phyloP scores from a whole-genome alignment of 2,888 invertebrate species.

The Nebria salina region DNA sequence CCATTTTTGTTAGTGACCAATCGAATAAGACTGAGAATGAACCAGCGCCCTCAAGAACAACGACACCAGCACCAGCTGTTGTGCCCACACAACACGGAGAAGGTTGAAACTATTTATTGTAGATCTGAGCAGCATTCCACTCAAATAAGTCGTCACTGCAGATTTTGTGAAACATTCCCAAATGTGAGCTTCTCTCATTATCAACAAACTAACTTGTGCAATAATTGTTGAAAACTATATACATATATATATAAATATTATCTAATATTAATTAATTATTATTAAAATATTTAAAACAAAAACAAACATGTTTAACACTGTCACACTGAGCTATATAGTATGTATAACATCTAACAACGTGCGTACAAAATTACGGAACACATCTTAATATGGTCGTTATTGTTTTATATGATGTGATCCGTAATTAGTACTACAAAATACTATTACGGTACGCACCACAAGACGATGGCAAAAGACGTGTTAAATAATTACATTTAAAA shows the following conservation, averaged over 20 bases:
- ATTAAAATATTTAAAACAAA: neutral
- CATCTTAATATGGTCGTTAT: neutral
- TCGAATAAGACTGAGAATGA: conserved; percentile 54
- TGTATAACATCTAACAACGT: no score
- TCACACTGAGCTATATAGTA: no score
- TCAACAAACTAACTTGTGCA: conserved; percentile 38
- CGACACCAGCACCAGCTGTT: conserved; percentile 8
- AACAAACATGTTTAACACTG: neutral
- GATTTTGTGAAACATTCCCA: conserved; percentile 44
- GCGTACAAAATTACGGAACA: neutral
- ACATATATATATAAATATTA: conserved; percentile 14
- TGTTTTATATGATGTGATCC: neutral
- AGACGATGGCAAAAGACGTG: neutral
- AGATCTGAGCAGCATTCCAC: conserved; percentile 43
- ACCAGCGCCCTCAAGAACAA: conserved; percentile 8
- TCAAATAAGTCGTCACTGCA: conserved; percentile 35
- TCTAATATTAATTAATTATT: neutral
- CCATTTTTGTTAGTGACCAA: conserved; percentile 55
- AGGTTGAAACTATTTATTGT: conserved; percentile 20
- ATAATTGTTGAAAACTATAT: conserved; percentile 42
- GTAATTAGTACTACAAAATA: neutral
- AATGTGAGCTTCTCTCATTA: conserved; percentile 39
- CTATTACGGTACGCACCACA: neutral
- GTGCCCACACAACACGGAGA: conserved; percentile 21
- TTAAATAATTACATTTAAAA: neutral